These are phyloP conservation scores for Glareola pratincola DNA, from an alignment of 2,113 vertebrate species.

Conservation along the genomic window DNA sequence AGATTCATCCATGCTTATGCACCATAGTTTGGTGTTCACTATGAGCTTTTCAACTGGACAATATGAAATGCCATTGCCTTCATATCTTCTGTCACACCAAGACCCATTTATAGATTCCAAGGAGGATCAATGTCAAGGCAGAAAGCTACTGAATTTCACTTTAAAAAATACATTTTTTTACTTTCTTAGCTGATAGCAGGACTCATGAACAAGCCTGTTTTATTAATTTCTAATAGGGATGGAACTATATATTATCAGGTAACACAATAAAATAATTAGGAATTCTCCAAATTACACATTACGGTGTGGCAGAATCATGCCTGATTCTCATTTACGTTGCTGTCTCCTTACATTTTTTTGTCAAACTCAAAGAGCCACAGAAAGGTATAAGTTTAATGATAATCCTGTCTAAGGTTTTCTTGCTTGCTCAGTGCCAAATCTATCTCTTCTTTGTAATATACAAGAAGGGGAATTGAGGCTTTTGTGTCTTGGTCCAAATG, in stretches of 20 bases:
- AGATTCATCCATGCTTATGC: neutral
- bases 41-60: neutral
- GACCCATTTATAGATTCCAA: neutral
- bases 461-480: neutral
- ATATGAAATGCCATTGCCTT: neutral
- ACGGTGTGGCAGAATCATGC: neutral
- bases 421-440: neutral
- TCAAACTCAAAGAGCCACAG: neutral
- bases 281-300: neutral
- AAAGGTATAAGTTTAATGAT: neutral
- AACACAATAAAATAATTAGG: neutral
- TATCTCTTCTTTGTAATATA: neutral
- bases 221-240: neutral
- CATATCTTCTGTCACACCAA: neutral
- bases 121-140: neutral
- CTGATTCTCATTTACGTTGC: neutral
- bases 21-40: neutral
- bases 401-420: neutral
- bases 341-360: neutral
- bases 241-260: neutral
- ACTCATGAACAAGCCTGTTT: neutral
- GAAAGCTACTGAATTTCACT: neutral
- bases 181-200: neutral
- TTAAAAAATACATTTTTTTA: neutral
- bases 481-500: neutral